Base-by-base conservation (phyloP, 2,888 invertebrate species). In the Parelbella ahira region DNA sequence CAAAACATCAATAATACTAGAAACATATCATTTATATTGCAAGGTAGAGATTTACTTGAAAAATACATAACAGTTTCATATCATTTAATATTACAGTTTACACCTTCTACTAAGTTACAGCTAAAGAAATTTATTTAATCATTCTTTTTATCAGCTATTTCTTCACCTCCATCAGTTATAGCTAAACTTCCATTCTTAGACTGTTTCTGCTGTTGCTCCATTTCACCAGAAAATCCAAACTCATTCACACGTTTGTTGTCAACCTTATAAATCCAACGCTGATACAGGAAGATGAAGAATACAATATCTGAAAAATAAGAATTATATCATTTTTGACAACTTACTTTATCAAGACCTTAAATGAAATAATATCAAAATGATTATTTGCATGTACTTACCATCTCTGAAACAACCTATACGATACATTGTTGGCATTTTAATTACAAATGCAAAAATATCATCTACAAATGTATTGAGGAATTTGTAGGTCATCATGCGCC, bases 401-500 rank as follows among this genome's bases (percentile, higher is more conserved):
- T 20, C 11, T 34, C 21, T 4, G 11, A 21, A 32, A 10, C 99
- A 99, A 23, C 99, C 99, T 61, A 99, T 79, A 56, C 99, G 91
- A 70, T 99, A 99, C 91, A 99, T 94, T 1, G 98, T 99, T 13
- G 99, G 99, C 99, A 99, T 99, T 87, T 98, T 98, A 61, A 99
- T 99, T 50, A 99, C 98, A 89, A 99, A 99, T 45, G 99, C 99
- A 88, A 99, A 99, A 62, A 99, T 97, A 78, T 99, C 99, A 87
- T 99, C 99, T 62, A 99, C 99, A 80, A 99, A 99, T 10, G 99
- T 99, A 78, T 99, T 99, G 44, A 99, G 91, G 77, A 98, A 98
- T 89, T 99, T 99, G 80, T 99, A 99, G 4, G 98, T 98, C 91
- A 99, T 93, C 99, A 99, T 99, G 47, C 99, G 91, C 99, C 99